Percentiles rank a stretch among this genome's conserved stretches.
Conservation (phyloP, 1,140 invertebrate genomes). For the Hyposmocoma kahamanoa region DNA sequence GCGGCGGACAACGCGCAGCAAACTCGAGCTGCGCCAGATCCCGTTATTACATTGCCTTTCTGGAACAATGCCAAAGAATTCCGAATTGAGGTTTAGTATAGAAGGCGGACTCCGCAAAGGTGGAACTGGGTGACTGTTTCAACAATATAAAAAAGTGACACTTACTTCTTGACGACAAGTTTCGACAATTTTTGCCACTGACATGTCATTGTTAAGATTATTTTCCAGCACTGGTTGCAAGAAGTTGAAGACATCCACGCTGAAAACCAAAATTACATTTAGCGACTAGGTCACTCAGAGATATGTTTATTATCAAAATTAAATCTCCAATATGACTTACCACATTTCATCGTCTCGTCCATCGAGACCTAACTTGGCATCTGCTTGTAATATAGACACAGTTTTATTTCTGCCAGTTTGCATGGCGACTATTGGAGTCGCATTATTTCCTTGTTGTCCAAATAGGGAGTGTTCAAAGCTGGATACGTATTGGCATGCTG, state of each 20-base stretch:
- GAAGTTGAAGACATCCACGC: slow-evolving; percentile 88
- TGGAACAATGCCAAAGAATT: slow-evolving; percentile 21
- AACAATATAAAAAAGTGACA: too few relatives aligned
- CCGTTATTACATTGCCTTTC: slow-evolving; percentile 81
- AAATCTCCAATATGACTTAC: slow-evolving; percentile 30
- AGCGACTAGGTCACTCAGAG: not conserved
- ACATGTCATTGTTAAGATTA: slow-evolving; percentile 74
- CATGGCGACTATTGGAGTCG: slow-evolving; percentile 63
- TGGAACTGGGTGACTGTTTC: too few relatives aligned
- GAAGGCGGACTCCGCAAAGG: too few relatives aligned
- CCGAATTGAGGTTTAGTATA: too few relatives aligned
- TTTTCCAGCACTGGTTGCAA: slow-evolving; percentile 81
- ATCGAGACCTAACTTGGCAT: slow-evolving; percentile 54
- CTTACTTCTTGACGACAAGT: slow-evolving; percentile 67
- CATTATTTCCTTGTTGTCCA: slow-evolving; percentile 74
- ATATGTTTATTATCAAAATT: not conserved
- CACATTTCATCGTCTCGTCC: slow-evolving; percentile 85
- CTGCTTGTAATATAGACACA: slow-evolving; percentile 72
- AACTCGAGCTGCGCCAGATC: slow-evolving; percentile 88
- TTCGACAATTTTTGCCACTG: slow-evolving; percentile 68
- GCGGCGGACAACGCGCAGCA: slow-evolving; percentile 90
- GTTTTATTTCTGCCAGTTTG: slow-evolving; percentile 71
- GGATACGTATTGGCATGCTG: slow-evolving; percentile 92
- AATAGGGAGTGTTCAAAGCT: slow-evolving; percentile 91
- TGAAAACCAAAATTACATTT: slow-evolving; percentile 47